Conservation (phyloP, 2,888 invertebrate genomes). For the Chorisops tibialis region DNA sequence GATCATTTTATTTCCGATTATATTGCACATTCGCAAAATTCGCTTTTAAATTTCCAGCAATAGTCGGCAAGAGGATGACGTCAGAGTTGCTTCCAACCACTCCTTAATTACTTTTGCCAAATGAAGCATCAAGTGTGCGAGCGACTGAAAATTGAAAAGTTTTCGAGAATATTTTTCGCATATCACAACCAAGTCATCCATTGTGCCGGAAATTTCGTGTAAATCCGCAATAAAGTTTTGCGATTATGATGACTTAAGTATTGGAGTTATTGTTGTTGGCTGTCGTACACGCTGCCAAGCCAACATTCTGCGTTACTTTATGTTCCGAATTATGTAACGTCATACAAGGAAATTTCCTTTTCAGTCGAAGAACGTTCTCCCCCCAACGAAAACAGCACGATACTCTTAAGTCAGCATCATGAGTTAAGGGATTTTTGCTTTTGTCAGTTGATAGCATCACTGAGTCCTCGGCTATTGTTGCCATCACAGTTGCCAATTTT, state of each 20-base stretch:
- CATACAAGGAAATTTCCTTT: slow-evolving; percentile 7
- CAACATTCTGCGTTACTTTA: not conserved
- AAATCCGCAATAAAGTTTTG: slow-evolving; percentile 23
- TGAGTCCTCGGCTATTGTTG: slow-evolving; percentile 22
- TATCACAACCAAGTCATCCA: slow-evolving; percentile 11
- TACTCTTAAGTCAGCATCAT: slow-evolving; percentile 29
- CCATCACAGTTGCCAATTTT: slow-evolving; percentile 29
- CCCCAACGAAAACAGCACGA: slow-evolving; percentile 4
- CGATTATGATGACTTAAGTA: slow-evolving; percentile 17
- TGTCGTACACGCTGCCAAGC: not conserved
- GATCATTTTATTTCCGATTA: not conserved
- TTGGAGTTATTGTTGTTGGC: slow-evolving; percentile 21
- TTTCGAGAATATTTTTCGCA: slow-evolving; percentile 22
- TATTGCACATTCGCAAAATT: not conserved
- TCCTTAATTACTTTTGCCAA: slow-evolving; percentile 16
- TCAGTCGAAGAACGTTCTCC: slow-evolving; percentile 1
- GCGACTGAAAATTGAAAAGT: slow-evolving; percentile 6
- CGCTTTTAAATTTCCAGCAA: no score
- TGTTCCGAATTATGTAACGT: slow-evolving; percentile 12
- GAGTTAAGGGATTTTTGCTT: slow-evolving; percentile 27
- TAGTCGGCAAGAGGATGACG: no score
- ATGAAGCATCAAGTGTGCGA: slow-evolving; percentile 22
- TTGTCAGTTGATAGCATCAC: slow-evolving; percentile 27
- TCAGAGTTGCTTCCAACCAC: not conserved
- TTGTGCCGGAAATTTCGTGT: slow-evolving; percentile 15